Conservation (phyloP, 2,888 invertebrate species). For the Coleophora flavipennella region DNA sequence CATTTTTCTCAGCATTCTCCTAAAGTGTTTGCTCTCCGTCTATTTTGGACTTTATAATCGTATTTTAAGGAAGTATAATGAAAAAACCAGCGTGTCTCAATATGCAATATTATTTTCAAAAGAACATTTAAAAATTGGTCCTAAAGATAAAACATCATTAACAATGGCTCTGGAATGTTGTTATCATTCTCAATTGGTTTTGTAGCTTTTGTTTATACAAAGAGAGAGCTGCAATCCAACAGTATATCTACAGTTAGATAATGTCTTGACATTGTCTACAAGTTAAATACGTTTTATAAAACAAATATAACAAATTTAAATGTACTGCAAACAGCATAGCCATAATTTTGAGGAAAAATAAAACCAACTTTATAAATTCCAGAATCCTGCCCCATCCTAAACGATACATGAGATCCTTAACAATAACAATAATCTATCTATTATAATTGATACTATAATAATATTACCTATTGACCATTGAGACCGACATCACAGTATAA, state of each 20-base stretch:
- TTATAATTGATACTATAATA: constrained; percentile 66
- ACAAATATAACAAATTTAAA: too few relatives aligned
- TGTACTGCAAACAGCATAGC: not conserved
- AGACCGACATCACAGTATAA: constrained; percentile 71
- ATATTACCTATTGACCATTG: constrained; percentile 62
- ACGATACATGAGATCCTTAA: constrained; percentile 70
- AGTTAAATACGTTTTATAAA: not conserved
- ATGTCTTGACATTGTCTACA: not conserved
- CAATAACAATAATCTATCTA: constrained; percentile 67
- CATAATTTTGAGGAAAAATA: constrained; percentile 24
- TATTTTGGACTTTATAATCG: not conserved
- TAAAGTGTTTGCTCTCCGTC: constrained; percentile 52
- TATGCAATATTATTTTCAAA: constrained; percentile 73
- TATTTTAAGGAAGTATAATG: constrained; percentile 2
- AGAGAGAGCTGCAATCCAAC: constrained; percentile 44
- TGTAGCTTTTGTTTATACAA: constrained; percentile 16
- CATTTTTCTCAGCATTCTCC: constrained; percentile 21
- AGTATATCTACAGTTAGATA: not conserved
- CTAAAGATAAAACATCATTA: constrained; percentile 71
- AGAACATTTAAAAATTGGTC: constrained; percentile 73
- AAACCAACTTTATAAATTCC: constrained; percentile 55
- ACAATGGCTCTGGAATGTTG: constrained; percentile 72
- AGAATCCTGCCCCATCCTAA: constrained; percentile 59
- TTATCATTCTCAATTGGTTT: constrained; percentile 54
- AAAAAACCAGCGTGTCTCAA: constrained; percentile 43